Evolutionary conservation across 2,113 vertebrate genomes (phyloP).

Genomic region (Ctenodactylus gundi): DNA sequence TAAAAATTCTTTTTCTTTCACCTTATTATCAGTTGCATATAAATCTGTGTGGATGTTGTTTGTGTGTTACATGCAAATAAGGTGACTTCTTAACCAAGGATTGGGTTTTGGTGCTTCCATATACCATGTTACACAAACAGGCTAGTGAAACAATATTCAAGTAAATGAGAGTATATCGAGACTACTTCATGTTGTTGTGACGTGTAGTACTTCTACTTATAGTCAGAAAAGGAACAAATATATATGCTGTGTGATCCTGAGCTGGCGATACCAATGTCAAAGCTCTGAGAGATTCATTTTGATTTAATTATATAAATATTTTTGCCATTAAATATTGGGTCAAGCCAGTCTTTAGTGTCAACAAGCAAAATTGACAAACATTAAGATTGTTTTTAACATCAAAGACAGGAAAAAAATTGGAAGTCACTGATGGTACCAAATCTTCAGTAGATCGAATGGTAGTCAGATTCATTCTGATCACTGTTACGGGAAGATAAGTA

Average conservation of each 20-base stretch:
- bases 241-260: not conserved
- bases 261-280: not conserved
- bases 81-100: not conserved
- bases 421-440: not conserved
- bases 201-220: not conserved
- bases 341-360: not conserved
- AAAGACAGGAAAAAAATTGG: not conserved
- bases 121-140: not conserved
- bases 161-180: not conserved
- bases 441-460: not conserved
- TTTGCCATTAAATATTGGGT: not conserved
- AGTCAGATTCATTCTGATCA: not conserved
- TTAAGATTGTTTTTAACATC: not conserved
- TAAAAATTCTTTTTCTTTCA: not conserved
- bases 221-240: not conserved
- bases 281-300: not conserved
- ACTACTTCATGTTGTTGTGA: not conserved
- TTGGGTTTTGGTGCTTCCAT: not conserved
- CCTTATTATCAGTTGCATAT: not conserved
- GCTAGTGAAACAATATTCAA: not conserved
- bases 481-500: not conserved
- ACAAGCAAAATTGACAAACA: not conserved
- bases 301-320: not conserved
- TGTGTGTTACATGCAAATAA: not conserved
- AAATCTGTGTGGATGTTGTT: no score